Base-by-base conservation (phyloP, 2,797 vertebrate genomes). In the Gephyroberyx darwinii region DNA sequence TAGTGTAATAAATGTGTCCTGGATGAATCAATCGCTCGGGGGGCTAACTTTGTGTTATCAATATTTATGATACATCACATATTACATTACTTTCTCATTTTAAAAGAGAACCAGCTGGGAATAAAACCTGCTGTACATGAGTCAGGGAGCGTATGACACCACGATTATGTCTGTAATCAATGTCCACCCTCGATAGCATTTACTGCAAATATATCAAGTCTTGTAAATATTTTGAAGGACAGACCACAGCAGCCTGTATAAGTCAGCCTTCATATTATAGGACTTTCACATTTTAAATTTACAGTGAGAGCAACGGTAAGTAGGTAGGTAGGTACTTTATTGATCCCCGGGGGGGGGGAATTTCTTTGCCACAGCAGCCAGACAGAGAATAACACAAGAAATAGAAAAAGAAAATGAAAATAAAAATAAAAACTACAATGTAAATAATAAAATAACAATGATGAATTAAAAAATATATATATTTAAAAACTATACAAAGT, bases 31-130 rank as follows among this genome's bases (percentile, higher is more conserved):
- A 48, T 60, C 48, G 51, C 62, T 71, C 41, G 0, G 8, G 51
- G 48, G 47, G 30, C 2, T 20, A 56, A 51, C 56, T 51, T 75
- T 57, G 37, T 50, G 56, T 48, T 8, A 65, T 73, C 16, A 70
- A 74, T 77, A 74, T 81, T 73, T 10, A 70, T 74, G 31, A 61
- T 26, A 26, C 48, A 62, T 72, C 58, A 57, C 43, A 64, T 43
- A 75, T 71, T 59, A 47, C 65, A 35, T 68, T 63, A 69, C 69
- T 43, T 37, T 51, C 22, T 65, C 55, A 45, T 65, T 74, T 51
- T 51, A n/a, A 35, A 65, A 50, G 33, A 51, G 30, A 16, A 41
- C 58, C 61, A 69, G 65, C 69, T 59, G 69, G 35, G 51, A 41
- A 16, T 37, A 35, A 47, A 8, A 37, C 19, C 58, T 60, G 37